Base-by-base conservation (phyloP, 2,888 invertebrate species). In the Bombylius major region DNA sequence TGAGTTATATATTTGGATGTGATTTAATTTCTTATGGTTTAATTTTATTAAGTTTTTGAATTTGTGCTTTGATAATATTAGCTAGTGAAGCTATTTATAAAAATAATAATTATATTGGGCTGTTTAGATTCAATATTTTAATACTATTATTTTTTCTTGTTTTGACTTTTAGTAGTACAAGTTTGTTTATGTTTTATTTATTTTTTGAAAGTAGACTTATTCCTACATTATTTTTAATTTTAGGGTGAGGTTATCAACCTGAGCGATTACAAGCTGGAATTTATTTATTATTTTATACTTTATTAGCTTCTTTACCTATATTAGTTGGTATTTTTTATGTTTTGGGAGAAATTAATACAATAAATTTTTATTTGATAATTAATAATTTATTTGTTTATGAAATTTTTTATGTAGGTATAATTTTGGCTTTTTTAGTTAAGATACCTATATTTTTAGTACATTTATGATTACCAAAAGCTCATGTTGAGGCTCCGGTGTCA, bases 401-500 rank as follows among this genome's bases (percentile, higher is more conserved):
- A 56, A 66, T 78, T 65, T 70, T 80, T 67, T 81, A 78, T 78
- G 70, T 79, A 65, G 76, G 70, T 65, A 72, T 80, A 67, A 72
- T 80, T 68, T 65, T 80, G 61, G 81, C 82, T 63, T 86, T 86
- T 82, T 79, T 85, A 72, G 79, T 85, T 4, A 86, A 86, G 72
- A 78, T 85, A 66, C 85, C 86, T 5, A 79, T 85, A 69, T 86
- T 79, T 81, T 76, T 81, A 67, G 70, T 81, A 72, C 84, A 86
- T 79, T 75, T 84, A 66, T 86, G 86, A 67, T 70, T 86, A 36
- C 85, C 85, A 59, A 84, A 84, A 54, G 86, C 86, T 72, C 86
- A 86, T 81, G 84, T 86, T 3, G 86, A 86, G 62, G 86, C 86
- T 55, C 84, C 86, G 5, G 77, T 86, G 61, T 77, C 81, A 4